These are phyloP conservation scores for Terebella lapidaria DNA, from an alignment of 2,888 invertebrate species.

Conservation along the genomic window DNA sequence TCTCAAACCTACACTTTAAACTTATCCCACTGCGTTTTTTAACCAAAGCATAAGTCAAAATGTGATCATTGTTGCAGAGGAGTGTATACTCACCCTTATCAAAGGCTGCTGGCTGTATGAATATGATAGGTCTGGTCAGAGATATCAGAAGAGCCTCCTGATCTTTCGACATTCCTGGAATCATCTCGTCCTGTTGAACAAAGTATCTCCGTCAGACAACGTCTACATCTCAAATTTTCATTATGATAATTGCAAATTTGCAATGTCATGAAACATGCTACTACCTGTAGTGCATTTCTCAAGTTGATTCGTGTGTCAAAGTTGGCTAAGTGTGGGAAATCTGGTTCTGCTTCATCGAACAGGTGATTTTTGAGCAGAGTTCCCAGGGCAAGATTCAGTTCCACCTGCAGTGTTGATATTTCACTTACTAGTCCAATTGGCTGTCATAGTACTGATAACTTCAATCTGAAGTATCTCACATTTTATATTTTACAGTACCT, in stretches of 20 bases:
- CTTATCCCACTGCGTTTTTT: no score
- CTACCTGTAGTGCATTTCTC: conserved; percentile 53
- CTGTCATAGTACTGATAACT: background rate
- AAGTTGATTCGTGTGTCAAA: conserved; percentile 89
- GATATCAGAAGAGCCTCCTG: conserved; percentile 66
- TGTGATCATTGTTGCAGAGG: no score
- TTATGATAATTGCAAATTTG: background rate
- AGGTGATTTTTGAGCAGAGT: conserved; percentile 86
- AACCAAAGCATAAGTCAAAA: no score
- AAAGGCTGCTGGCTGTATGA: conserved; percentile 93
- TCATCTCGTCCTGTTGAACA: conserved; percentile 77
- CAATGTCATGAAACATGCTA: no score
- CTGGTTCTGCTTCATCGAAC: conserved; percentile 95
- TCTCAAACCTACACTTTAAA: no score
- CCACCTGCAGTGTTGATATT: conserved; percentile 69
- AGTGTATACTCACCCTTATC: conserved; percentile 85
- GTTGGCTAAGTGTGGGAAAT: conserved; percentile 96
- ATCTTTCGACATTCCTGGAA: conserved; percentile 65
- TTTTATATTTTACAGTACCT: conserved; percentile 45
- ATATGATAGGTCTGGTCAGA: conserved; percentile 86
- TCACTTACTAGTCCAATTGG: background rate
- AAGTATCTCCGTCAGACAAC: no score
- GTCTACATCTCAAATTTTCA: conserved; percentile 38
- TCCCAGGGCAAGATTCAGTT: conserved; percentile 90
- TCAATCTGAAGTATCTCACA: background rate